Conservation (phyloP, 2,888 invertebrate species). For the Xanthorhoe spadicearia region DNA sequence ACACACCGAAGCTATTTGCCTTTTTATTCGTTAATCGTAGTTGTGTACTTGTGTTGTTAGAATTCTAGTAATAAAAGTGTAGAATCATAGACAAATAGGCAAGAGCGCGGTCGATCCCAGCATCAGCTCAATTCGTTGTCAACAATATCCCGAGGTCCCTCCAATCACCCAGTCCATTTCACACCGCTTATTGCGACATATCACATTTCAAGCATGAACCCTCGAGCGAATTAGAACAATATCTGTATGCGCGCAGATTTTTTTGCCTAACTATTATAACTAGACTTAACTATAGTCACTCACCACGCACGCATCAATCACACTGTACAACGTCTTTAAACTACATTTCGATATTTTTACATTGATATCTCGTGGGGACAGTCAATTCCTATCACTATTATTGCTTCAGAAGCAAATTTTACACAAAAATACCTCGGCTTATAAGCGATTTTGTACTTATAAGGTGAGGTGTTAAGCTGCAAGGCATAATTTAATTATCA, state of each 20-base stretch:
- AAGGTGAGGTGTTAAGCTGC: constrained; percentile 46
- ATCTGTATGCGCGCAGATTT: constrained; percentile 44
- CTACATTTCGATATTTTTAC: constrained; percentile 75
- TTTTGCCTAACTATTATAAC: constrained; percentile 78
- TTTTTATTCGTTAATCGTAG: too few relatives aligned
- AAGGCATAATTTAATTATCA: constrained; percentile 47
- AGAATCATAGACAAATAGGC: constrained; percentile 24
- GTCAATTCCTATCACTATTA: constrained; percentile 73
- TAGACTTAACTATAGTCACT: constrained; percentile 74
- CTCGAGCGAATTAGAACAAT: constrained; percentile 74
- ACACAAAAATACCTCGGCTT: constrained; percentile 42
- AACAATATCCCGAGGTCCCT: constrained; percentile 67
- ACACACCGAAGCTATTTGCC: too few relatives aligned
- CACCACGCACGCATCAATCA: constrained; percentile 59
- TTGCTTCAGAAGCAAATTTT: constrained; percentile 64
- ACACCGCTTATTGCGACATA: constrained; percentile 73
- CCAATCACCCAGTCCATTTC: constrained; percentile 51
- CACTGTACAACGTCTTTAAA: constrained; percentile 65
- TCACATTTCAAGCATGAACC: constrained; percentile 78
- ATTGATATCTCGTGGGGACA: constrained; percentile 74
- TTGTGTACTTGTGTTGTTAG: too few relatives aligned
- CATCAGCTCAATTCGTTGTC: constrained; percentile 71
- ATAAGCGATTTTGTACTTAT: constrained; percentile 45
- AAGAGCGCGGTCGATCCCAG: constrained; percentile 56
- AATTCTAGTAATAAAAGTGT: background rate